Evolutionary conservation across 2,797 vertebrate species (phyloP).

Genomic region (Gallinago solitaria): DNA sequence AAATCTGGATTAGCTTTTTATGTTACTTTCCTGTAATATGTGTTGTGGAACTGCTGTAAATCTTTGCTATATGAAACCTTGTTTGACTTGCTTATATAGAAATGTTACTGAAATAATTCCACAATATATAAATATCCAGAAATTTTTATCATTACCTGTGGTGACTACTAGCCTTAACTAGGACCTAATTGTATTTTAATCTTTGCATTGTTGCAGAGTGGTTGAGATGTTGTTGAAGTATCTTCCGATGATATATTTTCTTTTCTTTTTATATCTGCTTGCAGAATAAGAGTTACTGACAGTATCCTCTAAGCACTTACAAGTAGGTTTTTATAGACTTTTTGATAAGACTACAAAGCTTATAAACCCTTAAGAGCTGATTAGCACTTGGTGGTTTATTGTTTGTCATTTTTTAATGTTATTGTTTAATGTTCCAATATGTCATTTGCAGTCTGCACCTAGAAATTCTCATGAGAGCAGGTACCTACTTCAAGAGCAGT

Average conservation of each 20-base stretch:
- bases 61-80: neutral
- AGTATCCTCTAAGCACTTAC: neutral
- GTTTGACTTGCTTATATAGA: neutral
- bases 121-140: neutral
- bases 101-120: neutral
- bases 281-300: neutral
- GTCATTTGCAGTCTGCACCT: neutral
- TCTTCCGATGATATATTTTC: neutral
- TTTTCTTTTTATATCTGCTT: neutral
- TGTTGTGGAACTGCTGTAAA: neutral
- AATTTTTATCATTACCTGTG: neutral
- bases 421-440: accelerated
- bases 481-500: neutral
- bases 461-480: neutral
- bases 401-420: neutral
- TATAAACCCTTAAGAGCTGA: neutral
- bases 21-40: neutral
- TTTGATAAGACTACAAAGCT: neutral
- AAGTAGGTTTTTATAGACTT: neutral
- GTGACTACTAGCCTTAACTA: neutral
- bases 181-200: neutral
- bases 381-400: neutral
- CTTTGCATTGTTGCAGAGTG: neutral
- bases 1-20: neutral
- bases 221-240: neutral